A percentile compares a stretch with the other conserved stretches of the same genome.
These are phyloP conservation scores for Phalloptychus januarius DNA, from an alignment of 2,797 vertebrate genomes.

Conservation along the genomic window DNA sequence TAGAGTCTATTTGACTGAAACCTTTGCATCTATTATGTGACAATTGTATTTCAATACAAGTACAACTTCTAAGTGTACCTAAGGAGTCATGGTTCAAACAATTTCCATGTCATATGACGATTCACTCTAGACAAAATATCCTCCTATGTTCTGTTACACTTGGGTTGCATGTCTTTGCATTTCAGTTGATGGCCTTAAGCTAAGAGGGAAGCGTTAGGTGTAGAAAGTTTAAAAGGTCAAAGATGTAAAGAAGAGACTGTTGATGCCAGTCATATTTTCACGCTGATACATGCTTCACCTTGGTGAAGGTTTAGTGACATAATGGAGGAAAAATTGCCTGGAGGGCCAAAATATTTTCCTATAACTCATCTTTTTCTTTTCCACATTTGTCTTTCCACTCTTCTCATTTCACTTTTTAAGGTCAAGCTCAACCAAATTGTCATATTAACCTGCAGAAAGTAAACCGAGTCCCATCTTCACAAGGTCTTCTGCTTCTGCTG, in stretches of 20 bases:
- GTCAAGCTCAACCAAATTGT: conserved; percentile 10
- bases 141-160: neutral
- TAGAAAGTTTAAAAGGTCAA: conserved; percentile 53
- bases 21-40: neutral
- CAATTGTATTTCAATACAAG: neutral
- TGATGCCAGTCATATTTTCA: conserved; percentile 61
- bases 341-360: conserved; percentile 34
- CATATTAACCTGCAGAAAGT: neutral
- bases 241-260: conserved; percentile 49
- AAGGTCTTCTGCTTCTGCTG: neutral
- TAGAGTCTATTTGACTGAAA: neutral
- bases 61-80: neutral
- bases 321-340: conserved; percentile 28
- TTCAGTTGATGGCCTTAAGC: conserved; percentile 52
- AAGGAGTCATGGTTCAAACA: neutral
- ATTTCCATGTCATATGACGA: neutral
- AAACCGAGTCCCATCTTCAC: neutral
- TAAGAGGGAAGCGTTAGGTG: conserved; percentile 1
- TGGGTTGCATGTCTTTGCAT: conserved; percentile 40
- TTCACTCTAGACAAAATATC: neutral
- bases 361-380: conserved; percentile 19
- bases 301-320: conserved; percentile 48
- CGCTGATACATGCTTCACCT: conserved; percentile 46
- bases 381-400: conserved; percentile 14
- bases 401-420: conserved; percentile 17